Evolutionary conservation across 1,140 invertebrate genomes (phyloP), one percentile per base, ranked within the genome.

Genomic region (Tetranychus cinnabarinus): DNA sequence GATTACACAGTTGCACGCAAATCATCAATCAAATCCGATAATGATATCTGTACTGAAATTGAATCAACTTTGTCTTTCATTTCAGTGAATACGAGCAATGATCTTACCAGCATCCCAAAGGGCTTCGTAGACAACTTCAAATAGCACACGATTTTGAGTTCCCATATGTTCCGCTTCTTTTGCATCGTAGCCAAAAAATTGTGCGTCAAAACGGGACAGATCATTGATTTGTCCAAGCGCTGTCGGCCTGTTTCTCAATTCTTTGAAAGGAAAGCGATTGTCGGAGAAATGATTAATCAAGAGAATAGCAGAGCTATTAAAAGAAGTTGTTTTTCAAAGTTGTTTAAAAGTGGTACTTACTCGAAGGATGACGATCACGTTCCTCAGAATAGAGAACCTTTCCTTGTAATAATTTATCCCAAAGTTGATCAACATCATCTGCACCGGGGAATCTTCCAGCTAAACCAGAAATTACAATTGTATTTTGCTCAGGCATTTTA

Each of bases 41-140:
- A 23, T 23, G 23, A 23, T 23, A 23, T 23, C 23, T 23, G 23
- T 23, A 23, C 23, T 23, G 23, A 23, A 23, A 7, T 31, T 54
- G 50, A 7, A 7, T 31, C n/a, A 54, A 54, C 15, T 54, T 7
- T 5, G 5, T 34, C 5, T 5, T 6, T 7, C 5, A 42, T 42
- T 42, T 6, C 39, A 42, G 10, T 42, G 5, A 42, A 10, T 6
- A 15, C 1, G 56, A 57, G 56, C 10, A 36, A 57, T 57, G 6
- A 36, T 45, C 39, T 88, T 91, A 71, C 35, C 88, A 52, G 91
- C 85, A 77, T 97, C 92, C 59, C 95, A 76, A 60, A 96, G 85
- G 1, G 88, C 83, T 76, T 97, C 92, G 72, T 93, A 82, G 1
- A 89, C 86, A 31, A 83, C 70, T 75, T 97, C 92, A 4, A 96